Conservation (phyloP, 2,797 vertebrate species). For the Aphelocoma californica region DNA sequence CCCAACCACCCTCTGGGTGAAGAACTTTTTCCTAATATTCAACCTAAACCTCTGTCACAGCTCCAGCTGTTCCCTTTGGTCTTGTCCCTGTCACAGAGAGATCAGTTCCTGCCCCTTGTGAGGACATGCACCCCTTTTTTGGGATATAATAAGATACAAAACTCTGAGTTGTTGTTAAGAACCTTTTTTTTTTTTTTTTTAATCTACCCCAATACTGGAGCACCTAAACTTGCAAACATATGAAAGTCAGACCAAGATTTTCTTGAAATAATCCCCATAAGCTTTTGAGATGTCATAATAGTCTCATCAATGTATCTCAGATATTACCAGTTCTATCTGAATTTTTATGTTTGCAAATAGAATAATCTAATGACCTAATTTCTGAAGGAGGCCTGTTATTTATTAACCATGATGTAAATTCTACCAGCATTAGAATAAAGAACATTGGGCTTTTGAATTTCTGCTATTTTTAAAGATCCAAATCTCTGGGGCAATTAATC, state of each 20-base stretch:
- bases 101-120: background rate
- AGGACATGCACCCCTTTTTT: background rate
- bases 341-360: constrained; percentile 24
- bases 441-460: constrained; percentile 25
- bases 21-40: background rate
- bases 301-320: background rate
- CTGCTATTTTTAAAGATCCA: constrained; percentile 48
- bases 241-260: background rate
- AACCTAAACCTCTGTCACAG: background rate
- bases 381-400: constrained; percentile 46
- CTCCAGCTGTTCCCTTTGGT: background rate
- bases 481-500: constrained; percentile 54
- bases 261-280: background rate
- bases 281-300: background rate
- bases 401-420: constrained; percentile 57
- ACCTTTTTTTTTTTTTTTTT: background rate
- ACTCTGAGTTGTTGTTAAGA: background rate
- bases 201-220: background rate
- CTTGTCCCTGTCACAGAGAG: background rate
- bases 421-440: constrained; percentile 17
- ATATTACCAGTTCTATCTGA: background rate
- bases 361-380: constrained; percentile 63
- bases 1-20: background rate
- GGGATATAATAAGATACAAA: background rate
- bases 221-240: background rate